Base-by-base conservation (phyloP, 2,888 invertebrate species). In the Agrilus mali region DNA sequence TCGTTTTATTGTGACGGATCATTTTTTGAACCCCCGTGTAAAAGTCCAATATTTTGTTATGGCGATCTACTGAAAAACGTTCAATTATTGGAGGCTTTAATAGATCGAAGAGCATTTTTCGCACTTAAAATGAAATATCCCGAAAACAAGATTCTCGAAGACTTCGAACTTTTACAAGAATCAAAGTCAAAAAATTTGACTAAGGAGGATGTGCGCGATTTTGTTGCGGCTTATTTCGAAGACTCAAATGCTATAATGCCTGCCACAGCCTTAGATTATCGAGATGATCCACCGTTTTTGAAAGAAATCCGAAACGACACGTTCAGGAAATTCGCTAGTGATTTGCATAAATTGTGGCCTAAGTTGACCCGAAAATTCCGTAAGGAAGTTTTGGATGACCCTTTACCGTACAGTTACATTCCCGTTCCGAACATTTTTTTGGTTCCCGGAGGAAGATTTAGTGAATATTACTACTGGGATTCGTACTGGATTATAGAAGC, bases 401-500 rank as follows among this genome's bases (percentile, higher is more conserved):
- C 60, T 2, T 60, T 63, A 10, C 51, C 54, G 27, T 70, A 70
- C 55, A 64, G 64, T 6, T 51, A 65, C 8, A 55, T 65, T 43
- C 59, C 52, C 44, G 60, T 60, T 69, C 77, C 42, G 67, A 78
- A 40, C 66, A 70, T 44, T 75, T 81, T 82, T 47, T 74, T 82
- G 31, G 77, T 75, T 52, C 86, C 75, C 14, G 78, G 86, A 52
- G 75, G 89, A 49, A 56, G 89, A 60, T 75, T 89, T 68, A 67
- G 70, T 55, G 84, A 83, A 58, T 70, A 81, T 43, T 89, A 88
- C 61, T 89, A 89, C 60, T 89, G 90, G 89, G 90, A 90, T 57
- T 79, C 87, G 0, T 90, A 82, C 61, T 90, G 89, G 88, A 84
- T 86, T 40, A 71, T 89, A 35, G 80, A 83, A 58, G 89, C 89